These are phyloP conservation scores for Bothrops jararaca DNA, from an alignment of 2,113 vertebrate genomes.

Conservation along the genomic window DNA sequence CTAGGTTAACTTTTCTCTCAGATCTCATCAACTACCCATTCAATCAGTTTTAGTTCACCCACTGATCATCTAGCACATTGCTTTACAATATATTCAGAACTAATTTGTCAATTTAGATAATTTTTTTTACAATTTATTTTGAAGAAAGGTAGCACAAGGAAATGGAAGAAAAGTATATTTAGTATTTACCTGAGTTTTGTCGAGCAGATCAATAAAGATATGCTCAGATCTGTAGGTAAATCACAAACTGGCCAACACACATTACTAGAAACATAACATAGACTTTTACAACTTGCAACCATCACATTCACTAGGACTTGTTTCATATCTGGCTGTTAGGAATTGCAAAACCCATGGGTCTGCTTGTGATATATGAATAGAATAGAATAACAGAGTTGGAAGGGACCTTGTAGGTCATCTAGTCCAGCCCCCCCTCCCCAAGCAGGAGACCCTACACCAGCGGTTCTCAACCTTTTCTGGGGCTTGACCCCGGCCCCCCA, in stretches of 20 bases:
- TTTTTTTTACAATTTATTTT: no score
- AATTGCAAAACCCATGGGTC: background rate
- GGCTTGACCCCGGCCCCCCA: no score
- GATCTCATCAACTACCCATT: background rate
- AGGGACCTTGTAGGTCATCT: no score
- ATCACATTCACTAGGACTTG: background rate
- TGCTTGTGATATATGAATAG: background rate
- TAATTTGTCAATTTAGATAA: background rate
- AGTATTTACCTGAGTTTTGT: background rate
- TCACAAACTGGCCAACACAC: background rate
- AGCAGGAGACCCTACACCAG: no score
- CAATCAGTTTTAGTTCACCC: background rate
- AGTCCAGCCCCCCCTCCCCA: no score
- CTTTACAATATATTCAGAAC: background rate
- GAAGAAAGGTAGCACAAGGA: background rate
- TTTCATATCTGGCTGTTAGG: background rate
- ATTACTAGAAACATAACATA: background rate
- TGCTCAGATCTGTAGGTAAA: background rate
- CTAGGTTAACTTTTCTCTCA: background rate
- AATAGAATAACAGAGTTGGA: no score
- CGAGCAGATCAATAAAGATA: background rate
- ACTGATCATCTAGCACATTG: background rate
- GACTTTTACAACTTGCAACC: background rate
- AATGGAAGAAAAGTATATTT: background rate
- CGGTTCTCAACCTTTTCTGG: no score